phyloP scores from a whole-genome alignment of 2,113 vertebrate species.

The Eclectus roratus region DNA sequence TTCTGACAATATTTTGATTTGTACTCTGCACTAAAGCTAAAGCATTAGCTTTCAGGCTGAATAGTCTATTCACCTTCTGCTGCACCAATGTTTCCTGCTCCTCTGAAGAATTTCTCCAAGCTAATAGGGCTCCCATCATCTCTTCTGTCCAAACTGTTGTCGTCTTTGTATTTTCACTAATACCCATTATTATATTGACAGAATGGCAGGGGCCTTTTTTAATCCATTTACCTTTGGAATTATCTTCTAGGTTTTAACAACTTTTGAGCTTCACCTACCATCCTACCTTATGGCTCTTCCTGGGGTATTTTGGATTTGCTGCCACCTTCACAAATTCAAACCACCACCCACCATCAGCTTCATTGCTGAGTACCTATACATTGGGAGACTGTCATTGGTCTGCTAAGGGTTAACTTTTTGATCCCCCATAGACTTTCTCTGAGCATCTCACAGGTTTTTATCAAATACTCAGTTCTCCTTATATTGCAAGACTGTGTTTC shows the following conservation, averaged over 20 bases:
- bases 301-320: neutral
- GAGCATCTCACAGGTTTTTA: neutral
- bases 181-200: neutral
- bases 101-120: neutral
- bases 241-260: neutral
- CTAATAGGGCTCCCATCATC: neutral
- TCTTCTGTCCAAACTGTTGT: neutral
- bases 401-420: neutral
- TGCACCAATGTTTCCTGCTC: neutral
- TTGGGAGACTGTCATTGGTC: neutral
- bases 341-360: neutral
- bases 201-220: fast-evolving
- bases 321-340: neutral
- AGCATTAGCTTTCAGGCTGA: neutral
- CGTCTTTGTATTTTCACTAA: neutral
- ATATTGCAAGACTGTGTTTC: neutral
- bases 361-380: neutral
- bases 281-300: neutral
- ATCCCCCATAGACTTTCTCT: neutral
- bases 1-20: neutral
- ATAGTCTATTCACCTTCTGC: neutral
- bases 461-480: neutral
- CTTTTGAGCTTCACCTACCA: neutral
- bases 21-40: neutral
- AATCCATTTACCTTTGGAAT: neutral